Percentiles rank a stretch among this genome's conserved stretches.
phyloP scores from a whole-genome alignment of 2,888 invertebrate genomes.

The Phalangium opilio region DNA sequence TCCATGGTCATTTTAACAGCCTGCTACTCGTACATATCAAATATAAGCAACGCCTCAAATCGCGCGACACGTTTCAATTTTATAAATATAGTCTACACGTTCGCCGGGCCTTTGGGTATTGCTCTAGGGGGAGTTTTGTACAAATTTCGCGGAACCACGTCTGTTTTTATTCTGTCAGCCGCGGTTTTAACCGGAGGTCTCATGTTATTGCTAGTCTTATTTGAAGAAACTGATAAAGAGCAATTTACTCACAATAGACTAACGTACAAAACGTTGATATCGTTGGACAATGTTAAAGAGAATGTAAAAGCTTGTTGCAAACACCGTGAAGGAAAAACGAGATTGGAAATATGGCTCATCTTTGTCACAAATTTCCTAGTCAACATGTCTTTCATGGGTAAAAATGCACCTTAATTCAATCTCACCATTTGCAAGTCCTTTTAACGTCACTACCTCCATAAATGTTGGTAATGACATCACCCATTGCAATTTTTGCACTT shows the following conservation, averaged over 20 bases:
- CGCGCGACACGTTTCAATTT: slow-evolving; percentile 9
- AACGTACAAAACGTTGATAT: slow-evolving; percentile 7
- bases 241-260: slow-evolving; percentile 5
- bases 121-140: slow-evolving; percentile 10
- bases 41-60: slow-evolving; percentile 9
- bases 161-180: slow-evolving; percentile 5
- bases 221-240: slow-evolving; percentile 6
- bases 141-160: slow-evolving; percentile 1
- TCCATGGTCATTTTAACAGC: slow-evolving; percentile 9
- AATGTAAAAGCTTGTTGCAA: slow-evolving; percentile 10
- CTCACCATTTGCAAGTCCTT: too few relatives aligned
- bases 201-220: slow-evolving; percentile 8
- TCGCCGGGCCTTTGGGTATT: slow-evolving; percentile 13
- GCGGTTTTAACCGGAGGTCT: slow-evolving; percentile 3
- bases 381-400: slow-evolving; percentile 11
- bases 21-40: slow-evolving; percentile 14
- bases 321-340: slow-evolving; percentile 8
- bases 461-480: too few relatives aligned
- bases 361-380: slow-evolving; percentile 7
- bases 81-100: slow-evolving; percentile 10
- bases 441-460: too few relatives aligned
- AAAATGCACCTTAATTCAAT: too few relatives aligned
- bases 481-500: too few relatives aligned
- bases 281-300: slow-evolving; percentile 11
- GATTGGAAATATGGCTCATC: slow-evolving; percentile 13